Evolutionary conservation across 1,140 invertebrate genomes (phyloP).

Genomic region (Amphibalanus amphitrite): DNA sequence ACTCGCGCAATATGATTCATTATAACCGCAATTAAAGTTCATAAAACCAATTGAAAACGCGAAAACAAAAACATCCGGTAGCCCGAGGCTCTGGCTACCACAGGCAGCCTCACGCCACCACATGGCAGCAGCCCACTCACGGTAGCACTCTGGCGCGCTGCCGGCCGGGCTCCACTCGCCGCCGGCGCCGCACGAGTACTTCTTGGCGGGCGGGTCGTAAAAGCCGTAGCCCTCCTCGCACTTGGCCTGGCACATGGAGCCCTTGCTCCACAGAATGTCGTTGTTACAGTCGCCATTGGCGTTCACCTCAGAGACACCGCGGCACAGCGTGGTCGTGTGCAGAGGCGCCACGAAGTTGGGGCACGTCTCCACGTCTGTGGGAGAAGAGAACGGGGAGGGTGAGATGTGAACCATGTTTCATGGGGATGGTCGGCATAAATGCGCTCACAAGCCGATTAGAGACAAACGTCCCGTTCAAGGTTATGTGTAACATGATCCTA

Average conservation of each 20-base stretch:
- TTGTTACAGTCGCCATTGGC: slow-evolving; percentile 18
- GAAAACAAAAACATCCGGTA: no score
- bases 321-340: slow-evolving; percentile 19
- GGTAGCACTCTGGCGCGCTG: slow-evolving; percentile 20
- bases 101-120: no score
- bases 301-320: slow-evolving; percentile 19
- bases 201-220: slow-evolving; percentile 17
- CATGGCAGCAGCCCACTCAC: no score
- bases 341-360: slow-evolving; percentile 19
- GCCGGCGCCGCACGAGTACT: slow-evolving; percentile 18
- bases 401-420: no score
- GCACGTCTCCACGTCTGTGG: slow-evolving; percentile 19
- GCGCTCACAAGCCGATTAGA: no score
- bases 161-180: slow-evolving; percentile 17
- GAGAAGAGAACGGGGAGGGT: not conserved
- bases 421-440: no score
- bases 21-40: no score
- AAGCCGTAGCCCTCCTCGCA: slow-evolving; percentile 18
- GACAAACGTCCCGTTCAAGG: no score
- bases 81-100: no score
- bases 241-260: slow-evolving; percentile 18
- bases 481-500: no score
- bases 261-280: slow-evolving; percentile 19
- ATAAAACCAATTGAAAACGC: no score
- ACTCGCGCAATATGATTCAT: no score